Evolutionary conservation across 2,113 vertebrate genomes (phyloP).

Genomic region (Oryzias celebensis): DNA sequence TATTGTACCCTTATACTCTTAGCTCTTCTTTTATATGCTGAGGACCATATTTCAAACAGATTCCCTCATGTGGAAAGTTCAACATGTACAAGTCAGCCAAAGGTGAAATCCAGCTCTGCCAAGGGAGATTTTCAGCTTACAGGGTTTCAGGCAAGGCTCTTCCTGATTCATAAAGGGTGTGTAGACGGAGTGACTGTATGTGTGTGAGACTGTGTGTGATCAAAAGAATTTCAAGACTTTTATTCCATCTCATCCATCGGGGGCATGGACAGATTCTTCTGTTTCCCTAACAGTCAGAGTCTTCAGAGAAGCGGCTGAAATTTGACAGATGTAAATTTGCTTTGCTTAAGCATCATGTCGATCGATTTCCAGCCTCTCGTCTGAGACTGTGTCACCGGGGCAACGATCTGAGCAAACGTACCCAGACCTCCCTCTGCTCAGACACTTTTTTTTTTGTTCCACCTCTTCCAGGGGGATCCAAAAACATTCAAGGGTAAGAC

Average conservation of each 20-base stretch:
- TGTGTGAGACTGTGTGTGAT: constrained; percentile 23
- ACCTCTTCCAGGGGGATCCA: too few species aligned
- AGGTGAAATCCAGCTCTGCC: constrained; percentile 63
- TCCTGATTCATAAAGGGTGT: constrained; percentile 58
- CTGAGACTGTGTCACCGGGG: too few species aligned
- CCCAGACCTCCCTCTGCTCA: too few species aligned
- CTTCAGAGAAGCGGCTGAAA: neutral
- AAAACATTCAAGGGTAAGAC: too few species aligned
- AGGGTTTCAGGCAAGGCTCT: constrained; percentile 53
- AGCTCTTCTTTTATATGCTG: constrained; percentile 23
- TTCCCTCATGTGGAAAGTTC: constrained; percentile 58
- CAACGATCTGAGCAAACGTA: too few species aligned
- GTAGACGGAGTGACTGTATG: constrained; percentile 11
- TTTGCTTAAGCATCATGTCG: neutral
- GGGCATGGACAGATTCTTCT: constrained; percentile 1
- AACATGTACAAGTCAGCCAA: constrained; percentile 66
- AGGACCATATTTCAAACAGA: constrained; percentile 35
- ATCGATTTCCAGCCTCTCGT: too few species aligned
- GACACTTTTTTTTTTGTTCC: too few species aligned
- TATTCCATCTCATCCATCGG: constrained; percentile 20
- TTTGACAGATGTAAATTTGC: neutral
- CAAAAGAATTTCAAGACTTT: constrained; percentile 25
- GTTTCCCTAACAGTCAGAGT: constrained; percentile 12
- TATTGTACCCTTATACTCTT: neutral
- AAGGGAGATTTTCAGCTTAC: constrained; percentile 68